A percentile compares a stretch with the other conserved stretches of the same genome.
phyloP scores from a whole-genome alignment of 1,140 invertebrate species.

The Macrotrachela quadricornifera region DNA sequence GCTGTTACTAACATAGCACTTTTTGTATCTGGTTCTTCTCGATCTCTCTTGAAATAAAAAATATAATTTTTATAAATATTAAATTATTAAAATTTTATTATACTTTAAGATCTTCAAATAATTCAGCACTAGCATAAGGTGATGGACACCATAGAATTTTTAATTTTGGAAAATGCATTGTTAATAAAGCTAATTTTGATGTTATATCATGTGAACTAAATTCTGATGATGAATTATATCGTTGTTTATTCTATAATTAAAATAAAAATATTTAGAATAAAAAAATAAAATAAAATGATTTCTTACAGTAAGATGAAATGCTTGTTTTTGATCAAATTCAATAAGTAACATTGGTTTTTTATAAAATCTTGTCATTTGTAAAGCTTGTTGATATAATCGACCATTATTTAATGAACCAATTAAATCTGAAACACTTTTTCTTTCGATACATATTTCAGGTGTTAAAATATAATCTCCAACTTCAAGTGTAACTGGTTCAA shows the following conservation, averaged over 20 bases:
- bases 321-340: conserved; percentile 79
- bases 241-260: no score
- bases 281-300: no score
- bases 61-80: no score
- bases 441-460: conserved; percentile 69
- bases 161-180: conserved; percentile 73
- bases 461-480: conserved; percentile 94
- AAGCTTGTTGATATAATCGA: conserved; percentile 75
- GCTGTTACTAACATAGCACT: conserved; percentile 33
- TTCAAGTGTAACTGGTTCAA: conserved; percentile 68
- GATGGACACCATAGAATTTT: conserved; percentile 81
- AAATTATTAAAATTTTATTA: no score
- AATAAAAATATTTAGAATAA: no score
- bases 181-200: conserved; percentile 63
- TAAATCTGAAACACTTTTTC: conserved; percentile 88
- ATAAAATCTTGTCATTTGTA: conserved; percentile 61
- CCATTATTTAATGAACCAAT: conserved; percentile 84
- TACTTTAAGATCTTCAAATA: conserved; percentile 54
- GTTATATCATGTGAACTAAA: conserved; percentile 47
- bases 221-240: conserved; percentile 26
- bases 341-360: conserved; percentile 65
- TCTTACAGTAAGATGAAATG: conserved; percentile 64
- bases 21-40: no score
- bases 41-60: no score
- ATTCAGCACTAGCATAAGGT: conserved; percentile 74